A percentile compares a stretch with the other conserved stretches of the same genome.
Conservation (phyloP, 2,888 invertebrate species). For the Drosophila villosipedis region DNA sequence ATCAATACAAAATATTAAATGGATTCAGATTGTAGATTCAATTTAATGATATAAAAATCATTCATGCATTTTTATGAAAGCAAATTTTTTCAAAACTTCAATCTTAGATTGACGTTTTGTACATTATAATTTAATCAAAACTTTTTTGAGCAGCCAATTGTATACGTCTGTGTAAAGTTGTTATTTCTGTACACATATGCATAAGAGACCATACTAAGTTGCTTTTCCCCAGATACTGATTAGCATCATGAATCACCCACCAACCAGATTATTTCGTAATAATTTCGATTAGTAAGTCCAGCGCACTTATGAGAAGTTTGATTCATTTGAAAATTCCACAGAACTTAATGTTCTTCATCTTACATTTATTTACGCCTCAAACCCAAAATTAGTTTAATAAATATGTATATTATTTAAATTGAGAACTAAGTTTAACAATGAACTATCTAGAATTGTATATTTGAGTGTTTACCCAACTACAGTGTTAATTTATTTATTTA, state of each 20-base stretch:
- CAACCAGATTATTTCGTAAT: not conserved
- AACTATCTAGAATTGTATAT: not conserved
- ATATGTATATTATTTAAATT: not conserved
- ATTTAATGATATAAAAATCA: not conserved
- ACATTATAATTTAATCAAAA: not conserved
- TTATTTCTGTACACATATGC: not conserved
- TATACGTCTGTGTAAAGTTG: not conserved
- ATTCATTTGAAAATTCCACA: conserved; percentile 17
- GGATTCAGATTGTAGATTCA: not conserved
- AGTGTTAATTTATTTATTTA: conserved; percentile 21
- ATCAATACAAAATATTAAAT: not conserved
- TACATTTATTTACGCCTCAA: not conserved
- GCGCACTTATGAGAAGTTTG: conserved; percentile 14
- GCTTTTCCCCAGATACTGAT: not conserved
- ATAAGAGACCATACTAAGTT: not conserved
- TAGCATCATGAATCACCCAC: conserved; percentile 5
- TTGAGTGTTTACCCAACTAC: not conserved
- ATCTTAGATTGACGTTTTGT: not conserved
- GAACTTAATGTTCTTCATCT: not conserved
- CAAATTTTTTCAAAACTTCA: not conserved
- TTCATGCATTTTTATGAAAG: not conserved
- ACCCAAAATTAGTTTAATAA: not conserved
- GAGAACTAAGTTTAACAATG: not conserved
- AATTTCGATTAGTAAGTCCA: not conserved
- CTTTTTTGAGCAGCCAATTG: not conserved